A percentile compares a stretch with the other conserved stretches of the same genome.
Conservation (phyloP, 2,113 vertebrate species). For the Terrapene triunguis region DNA sequence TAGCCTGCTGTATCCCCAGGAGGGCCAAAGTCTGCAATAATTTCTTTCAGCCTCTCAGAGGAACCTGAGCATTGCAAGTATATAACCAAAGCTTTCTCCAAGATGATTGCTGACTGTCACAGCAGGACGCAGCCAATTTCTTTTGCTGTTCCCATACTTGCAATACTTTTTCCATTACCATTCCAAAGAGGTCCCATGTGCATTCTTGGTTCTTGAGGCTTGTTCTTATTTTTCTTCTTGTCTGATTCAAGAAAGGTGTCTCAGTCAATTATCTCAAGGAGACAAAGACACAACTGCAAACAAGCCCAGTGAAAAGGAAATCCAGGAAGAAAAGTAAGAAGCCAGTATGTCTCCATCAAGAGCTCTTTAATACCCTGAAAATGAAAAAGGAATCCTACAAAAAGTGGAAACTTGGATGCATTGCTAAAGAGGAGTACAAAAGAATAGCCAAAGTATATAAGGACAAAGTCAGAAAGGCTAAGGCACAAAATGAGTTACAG, state of each 20-base stretch:
- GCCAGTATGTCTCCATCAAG: not conserved
- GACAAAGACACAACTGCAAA: not conserved
- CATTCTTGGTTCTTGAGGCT: not conserved
- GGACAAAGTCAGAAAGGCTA: not conserved
- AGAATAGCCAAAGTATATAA: not conserved
- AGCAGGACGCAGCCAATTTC: not conserved
- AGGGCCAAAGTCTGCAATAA: not conserved
- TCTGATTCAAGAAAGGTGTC: not conserved
- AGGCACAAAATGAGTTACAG: not conserved
- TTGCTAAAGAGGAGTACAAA: not conserved
- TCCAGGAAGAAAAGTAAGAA: not conserved
- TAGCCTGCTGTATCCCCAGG: not conserved
- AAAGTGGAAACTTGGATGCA: not conserved
- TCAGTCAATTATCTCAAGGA: not conserved
- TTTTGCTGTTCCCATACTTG: not conserved
- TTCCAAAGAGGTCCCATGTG: not conserved
- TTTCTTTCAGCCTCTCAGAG: not conserved
- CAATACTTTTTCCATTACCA: not conserved
- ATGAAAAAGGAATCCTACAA: not conserved
- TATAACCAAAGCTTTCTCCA: not conserved
- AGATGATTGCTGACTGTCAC: not conserved
- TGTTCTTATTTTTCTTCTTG: not conserved
- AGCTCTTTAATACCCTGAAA: not conserved
- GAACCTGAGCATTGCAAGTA: not conserved
- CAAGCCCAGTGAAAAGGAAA: not conserved